A percentile compares a stretch with the other conserved stretches of the same genome.
Evolutionary conservation across 2,888 invertebrate species (phyloP).

Genomic region (Caenorhabditis uteleia): DNA sequence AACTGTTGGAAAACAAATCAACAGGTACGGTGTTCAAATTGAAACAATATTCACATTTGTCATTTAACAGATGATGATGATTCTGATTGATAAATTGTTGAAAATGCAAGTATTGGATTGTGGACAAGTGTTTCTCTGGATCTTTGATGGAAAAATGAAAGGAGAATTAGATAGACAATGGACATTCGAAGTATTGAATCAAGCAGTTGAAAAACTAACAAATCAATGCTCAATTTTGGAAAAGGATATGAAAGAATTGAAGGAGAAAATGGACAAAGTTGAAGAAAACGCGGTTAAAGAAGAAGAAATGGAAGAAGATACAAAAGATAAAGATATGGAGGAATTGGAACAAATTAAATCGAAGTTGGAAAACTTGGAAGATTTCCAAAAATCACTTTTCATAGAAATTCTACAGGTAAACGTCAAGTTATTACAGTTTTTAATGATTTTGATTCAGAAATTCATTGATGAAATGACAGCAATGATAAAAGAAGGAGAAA

Average conservation of each 20-base stretch:
- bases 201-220: constrained; percentile 95
- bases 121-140: constrained; percentile 93
- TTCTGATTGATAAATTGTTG: constrained; percentile 92
- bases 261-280: constrained; percentile 27
- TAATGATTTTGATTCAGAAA: constrained; percentile 74
- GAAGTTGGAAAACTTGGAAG: constrained; percentile 38
- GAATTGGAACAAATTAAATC: constrained; percentile 30
- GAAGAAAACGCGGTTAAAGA: constrained; percentile 6
- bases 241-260: constrained; percentile 36
- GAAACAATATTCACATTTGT: not conserved
- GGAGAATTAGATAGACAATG: constrained; percentile 76
- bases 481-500: constrained; percentile 90
- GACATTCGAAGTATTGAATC: constrained; percentile 93
- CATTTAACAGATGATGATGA: constrained; percentile 83
- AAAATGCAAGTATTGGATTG: constrained; percentile 97
- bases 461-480: constrained; percentile 97
- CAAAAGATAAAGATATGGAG: constrained; percentile 13
- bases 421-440: constrained; percentile 3
- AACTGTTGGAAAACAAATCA: constrained; percentile 94
- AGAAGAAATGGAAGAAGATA: constrained; percentile 5
- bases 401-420: constrained; percentile 61
- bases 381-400: constrained; percentile 58
- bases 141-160: constrained; percentile 66
- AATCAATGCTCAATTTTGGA: constrained; percentile 45
- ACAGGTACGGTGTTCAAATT: constrained; percentile 72